Evolutionary conservation across 2,113 vertebrate genomes (phyloP).

Genomic region (Hippocampus barbouri): DNA sequence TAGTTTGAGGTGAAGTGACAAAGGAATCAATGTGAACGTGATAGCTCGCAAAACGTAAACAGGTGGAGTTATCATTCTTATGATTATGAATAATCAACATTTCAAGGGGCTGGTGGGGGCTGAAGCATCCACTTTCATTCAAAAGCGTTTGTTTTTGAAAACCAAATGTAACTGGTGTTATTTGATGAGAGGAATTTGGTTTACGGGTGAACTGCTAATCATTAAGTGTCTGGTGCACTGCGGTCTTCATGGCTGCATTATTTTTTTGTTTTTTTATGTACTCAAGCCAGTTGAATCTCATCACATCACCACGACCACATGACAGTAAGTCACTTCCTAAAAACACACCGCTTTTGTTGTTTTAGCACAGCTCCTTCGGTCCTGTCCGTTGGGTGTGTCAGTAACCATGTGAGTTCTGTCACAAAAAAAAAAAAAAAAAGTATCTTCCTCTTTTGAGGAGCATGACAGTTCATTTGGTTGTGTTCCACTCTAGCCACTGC

Average conservation of each 20-base stretch:
- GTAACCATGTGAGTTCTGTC: slow-evolving; percentile 25
- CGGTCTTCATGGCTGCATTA: not conserved
- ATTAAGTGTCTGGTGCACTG: not conserved
- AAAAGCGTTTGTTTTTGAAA: not conserved
- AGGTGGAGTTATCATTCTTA: too few relatives aligned
- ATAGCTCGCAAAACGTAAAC: not conserved
- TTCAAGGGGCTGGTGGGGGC: not conserved
- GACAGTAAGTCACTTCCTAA: slow-evolving; percentile 47
- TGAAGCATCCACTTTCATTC: not conserved
- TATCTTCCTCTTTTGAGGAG: slow-evolving; percentile 53
- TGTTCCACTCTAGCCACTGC: slow-evolving; percentile 1
- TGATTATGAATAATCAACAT: not conserved
- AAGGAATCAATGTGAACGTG: not conserved
- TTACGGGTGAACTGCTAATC: not conserved
- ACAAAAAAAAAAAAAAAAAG: slow-evolving; percentile 7
- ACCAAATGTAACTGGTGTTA: not conserved
- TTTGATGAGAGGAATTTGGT: not conserved
- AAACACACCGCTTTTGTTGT: slow-evolving; percentile 9
- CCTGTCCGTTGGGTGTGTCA: slow-evolving; percentile 6
- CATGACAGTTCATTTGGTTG: slow-evolving; percentile 32
- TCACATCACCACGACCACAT: slow-evolving; percentile 15
- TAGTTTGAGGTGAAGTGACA: not conserved
- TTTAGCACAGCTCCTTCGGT: slow-evolving; percentile 23
- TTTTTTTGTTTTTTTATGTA: not conserved
- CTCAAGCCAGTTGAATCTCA: slow-evolving; percentile 4